Conservation (phyloP, 2,113 vertebrate genomes). For the Phasianus colchicus region DNA sequence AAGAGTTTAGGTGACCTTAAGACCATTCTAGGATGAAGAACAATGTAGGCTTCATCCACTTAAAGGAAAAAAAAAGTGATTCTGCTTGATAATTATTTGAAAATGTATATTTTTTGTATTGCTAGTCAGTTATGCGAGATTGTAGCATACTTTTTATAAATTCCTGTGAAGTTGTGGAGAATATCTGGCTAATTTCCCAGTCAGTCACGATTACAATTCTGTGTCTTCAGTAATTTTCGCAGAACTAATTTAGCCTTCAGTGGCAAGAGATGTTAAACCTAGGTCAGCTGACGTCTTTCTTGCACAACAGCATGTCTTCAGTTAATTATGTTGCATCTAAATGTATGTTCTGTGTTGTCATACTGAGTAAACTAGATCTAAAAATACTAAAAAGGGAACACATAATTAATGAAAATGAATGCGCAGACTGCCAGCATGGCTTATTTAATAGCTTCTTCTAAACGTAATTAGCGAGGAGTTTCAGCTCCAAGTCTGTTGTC, state of each 20-base stretch:
- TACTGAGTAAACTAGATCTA: slow-evolving; percentile 25
- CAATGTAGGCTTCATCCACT: neutral
- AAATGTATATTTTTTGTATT: slow-evolving; percentile 2
- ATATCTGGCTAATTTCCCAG: slow-evolving; percentile 52
- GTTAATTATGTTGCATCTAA: slow-evolving; percentile 59
- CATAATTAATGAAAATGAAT: slow-evolving; percentile 37
- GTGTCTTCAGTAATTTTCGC: slow-evolving; percentile 33
- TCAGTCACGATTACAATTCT: slow-evolving; percentile 39
- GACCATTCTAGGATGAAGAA: neutral
- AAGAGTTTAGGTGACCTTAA: neutral
- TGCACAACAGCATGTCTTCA: neutral
- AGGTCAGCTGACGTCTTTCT: slow-evolving; percentile 53
- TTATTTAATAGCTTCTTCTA: slow-evolving; percentile 63
- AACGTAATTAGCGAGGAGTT: neutral
- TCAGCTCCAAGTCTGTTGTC: neutral
- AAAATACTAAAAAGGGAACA: slow-evolving; percentile 33
- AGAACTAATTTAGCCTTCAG: slow-evolving; percentile 60
- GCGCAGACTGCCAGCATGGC: slow-evolving; percentile 12
- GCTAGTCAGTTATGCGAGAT: slow-evolving; percentile 12
- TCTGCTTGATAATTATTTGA: neutral
- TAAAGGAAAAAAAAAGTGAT: neutral
- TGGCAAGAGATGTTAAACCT: slow-evolving; percentile 40
- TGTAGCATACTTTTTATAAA: neutral
- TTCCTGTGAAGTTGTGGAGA: neutral
- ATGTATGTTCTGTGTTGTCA: slow-evolving; percentile 52